Evolutionary conservation across 2,113 vertebrate genomes (phyloP).

Genomic region (Parus major): DNA sequence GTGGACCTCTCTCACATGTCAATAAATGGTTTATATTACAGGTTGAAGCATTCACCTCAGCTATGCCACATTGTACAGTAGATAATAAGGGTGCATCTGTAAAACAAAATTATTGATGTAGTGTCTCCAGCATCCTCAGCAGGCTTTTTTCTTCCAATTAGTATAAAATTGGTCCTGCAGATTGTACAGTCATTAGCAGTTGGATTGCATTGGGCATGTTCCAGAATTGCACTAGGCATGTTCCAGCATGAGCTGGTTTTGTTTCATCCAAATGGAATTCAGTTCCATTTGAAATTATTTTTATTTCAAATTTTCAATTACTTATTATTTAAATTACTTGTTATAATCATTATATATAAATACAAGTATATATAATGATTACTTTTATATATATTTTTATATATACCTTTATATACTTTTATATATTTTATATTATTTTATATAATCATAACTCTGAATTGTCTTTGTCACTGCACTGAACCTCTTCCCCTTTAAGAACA

Average conservation of each 20-base stretch:
- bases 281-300: background rate
- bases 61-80: background rate
- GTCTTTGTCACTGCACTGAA: background rate
- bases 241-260: background rate
- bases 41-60: background rate
- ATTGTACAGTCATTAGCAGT: background rate
- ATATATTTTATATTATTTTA: no score
- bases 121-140: background rate
- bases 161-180: background rate
- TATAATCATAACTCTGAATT: background rate
- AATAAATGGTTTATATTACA: background rate
- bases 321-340: no score
- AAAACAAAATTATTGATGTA: background rate
- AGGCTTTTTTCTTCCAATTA: background rate
- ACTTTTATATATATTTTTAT: no score
- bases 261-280: background rate
- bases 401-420: no score
- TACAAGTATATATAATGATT: no score
- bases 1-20: background rate
- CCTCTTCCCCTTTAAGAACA: background rate
- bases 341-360: no score
- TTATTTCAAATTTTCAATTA: no score
- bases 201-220: background rate
- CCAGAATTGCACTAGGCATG: background rate
- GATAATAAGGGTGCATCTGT: background rate